A percentile compares a stretch with the other conserved stretches of the same genome.
phyloP scores from a whole-genome alignment of 1,140 invertebrate genomes.

The Drosophila aff. region DNA sequence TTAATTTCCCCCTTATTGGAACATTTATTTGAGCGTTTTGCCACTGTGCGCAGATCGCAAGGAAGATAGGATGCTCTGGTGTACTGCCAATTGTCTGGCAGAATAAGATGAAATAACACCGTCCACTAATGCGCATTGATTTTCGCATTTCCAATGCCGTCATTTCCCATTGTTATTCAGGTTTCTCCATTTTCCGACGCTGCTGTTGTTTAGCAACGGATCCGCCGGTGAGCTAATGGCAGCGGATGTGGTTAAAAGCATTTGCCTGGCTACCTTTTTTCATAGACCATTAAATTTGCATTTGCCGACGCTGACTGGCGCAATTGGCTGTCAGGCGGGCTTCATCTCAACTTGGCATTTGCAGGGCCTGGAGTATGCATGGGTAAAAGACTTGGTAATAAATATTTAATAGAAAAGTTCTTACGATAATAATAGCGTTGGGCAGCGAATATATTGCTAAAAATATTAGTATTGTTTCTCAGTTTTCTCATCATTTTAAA shows the following conservation, averaged over 20 bases:
- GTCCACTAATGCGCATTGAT: conserved; percentile 79
- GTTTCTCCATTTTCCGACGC: conserved; percentile 22
- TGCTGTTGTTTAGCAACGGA: conserved; percentile 38
- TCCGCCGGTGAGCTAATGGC: conserved; percentile 67
- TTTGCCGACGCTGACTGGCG: conserved; percentile 72
- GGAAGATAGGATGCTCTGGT: not conserved
- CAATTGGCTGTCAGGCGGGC: conserved; percentile 53
- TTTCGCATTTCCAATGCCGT: conserved; percentile 72
- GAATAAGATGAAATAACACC: conserved; percentile 70
- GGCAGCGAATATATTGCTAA: not conserved
- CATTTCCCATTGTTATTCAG: conserved; percentile 69
- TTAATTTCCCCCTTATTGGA: too few species aligned
- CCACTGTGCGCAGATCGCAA: not conserved
- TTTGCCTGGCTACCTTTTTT: conserved; percentile 77
- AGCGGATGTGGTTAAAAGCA: conserved; percentile 82
- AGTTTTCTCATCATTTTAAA: too few species aligned
- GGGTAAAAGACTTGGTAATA: conserved; percentile 33
- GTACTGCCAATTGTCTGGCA: conserved; percentile 18
- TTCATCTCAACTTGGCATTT: conserved; percentile 19
- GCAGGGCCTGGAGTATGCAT: conserved; percentile 1
- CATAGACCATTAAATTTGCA: conserved; percentile 83
- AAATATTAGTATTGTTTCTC: not conserved
- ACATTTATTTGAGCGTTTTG: too few species aligned
- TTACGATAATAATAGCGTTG: not conserved
- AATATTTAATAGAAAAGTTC: conserved; percentile 52